Evolutionary conservation across 1,140 invertebrate species (phyloP).

Genomic region (Himalopsyche phryganea): DNA sequence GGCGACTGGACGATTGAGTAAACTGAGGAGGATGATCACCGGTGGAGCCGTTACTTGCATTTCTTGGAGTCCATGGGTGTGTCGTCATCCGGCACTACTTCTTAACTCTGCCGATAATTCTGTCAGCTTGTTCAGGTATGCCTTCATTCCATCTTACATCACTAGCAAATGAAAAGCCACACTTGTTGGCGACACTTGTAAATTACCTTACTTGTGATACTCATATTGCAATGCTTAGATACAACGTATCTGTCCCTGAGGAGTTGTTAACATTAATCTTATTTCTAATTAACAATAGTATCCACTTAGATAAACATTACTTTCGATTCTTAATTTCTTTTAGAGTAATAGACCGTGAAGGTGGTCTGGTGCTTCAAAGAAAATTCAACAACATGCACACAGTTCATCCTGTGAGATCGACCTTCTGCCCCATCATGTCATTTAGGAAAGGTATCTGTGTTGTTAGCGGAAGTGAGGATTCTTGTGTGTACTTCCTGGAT

Average conservation of each 20-base stretch:
- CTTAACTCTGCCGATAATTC: conserved; percentile 76
- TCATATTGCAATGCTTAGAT: no score
- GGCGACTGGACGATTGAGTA: conserved; percentile 67
- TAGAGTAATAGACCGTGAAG: conserved; percentile 66
- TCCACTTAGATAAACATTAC: no score
- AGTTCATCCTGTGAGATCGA: conserved; percentile 63
- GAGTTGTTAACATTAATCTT: no score
- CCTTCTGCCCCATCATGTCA: conserved; percentile 84
- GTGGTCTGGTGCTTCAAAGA: conserved; percentile 60
- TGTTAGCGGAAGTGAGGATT: conserved; percentile 83
- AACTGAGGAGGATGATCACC: conserved; percentile 62
- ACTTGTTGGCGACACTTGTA: no score
- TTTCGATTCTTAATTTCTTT: conserved; percentile 5
- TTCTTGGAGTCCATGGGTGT: conserved; percentile 79
- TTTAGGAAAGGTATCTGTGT: conserved; percentile 76
- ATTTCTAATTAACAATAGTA: no score
- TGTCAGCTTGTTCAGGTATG: conserved; percentile 60
- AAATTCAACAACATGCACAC: conserved; percentile 65
- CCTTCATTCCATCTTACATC: no score
- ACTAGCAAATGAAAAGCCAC: no score
- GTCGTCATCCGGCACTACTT: conserved; percentile 73
- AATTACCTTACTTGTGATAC: no score
- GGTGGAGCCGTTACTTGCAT: conserved; percentile 70
- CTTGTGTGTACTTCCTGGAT: conserved; percentile 81
- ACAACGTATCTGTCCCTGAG: no score